A percentile compares a stretch with the other conserved stretches of the same genome.
These are phyloP conservation scores for Oasisia sp. DNA, from an alignment of 2,888 invertebrate genomes.

Conservation along the genomic window DNA sequence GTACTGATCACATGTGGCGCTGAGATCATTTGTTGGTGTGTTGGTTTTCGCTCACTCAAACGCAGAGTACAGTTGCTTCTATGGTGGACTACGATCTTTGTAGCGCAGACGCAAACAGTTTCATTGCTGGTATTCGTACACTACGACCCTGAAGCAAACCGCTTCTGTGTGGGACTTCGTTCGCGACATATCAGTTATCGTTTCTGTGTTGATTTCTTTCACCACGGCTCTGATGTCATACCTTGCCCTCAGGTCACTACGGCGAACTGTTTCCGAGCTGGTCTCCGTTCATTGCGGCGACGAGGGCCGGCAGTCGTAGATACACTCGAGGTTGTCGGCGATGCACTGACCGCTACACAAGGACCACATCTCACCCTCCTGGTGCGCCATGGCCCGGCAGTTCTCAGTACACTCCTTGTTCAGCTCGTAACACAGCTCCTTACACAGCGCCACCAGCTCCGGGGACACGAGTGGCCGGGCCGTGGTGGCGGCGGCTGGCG, in stretches of 20 bases:
- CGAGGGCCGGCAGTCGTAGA: neutral
- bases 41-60: too few species aligned
- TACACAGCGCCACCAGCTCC: neutral
- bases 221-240: neutral
- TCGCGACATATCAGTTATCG: too few species aligned
- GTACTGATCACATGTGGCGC: neutral
- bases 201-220: too few species aligned
- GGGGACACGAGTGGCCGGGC: neutral
- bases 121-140: too few species aligned
- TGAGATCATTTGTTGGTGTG: neutral
- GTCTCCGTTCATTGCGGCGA: neutral
- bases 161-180: too few species aligned
- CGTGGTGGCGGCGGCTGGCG: neutral
- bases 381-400: neutral
- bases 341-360: neutral
- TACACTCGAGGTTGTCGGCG: neutral
- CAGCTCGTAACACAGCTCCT: neutral
- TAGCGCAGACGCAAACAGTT: too few species aligned
- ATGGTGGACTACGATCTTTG: too few species aligned
- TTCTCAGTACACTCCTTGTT: neutral
- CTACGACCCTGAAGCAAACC: too few species aligned
- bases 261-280: neutral
- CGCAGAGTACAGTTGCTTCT: too few species aligned
- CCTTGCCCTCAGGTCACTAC: neutral
- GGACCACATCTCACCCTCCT: neutral